A percentile compares a stretch with the other conserved stretches of the same genome.
Evolutionary conservation across 2,113 vertebrate species (phyloP).

Genomic region (Arenaria interpres): DNA sequence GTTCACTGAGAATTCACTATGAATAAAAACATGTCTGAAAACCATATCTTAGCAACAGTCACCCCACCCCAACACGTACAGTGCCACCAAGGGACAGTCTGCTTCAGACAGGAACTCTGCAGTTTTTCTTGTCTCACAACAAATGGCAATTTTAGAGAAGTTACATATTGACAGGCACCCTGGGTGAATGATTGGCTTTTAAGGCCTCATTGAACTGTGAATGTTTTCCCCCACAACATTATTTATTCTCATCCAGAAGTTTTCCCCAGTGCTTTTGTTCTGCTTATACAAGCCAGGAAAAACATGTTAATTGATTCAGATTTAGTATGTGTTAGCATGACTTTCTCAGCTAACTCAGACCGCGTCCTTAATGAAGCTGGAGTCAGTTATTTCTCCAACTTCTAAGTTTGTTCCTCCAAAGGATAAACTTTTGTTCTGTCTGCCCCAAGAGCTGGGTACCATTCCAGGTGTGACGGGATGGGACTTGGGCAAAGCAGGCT

Average conservation of each 20-base stretch:
- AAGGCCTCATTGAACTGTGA: background rate
- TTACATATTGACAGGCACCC: background rate
- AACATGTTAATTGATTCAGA: background rate
- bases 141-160: background rate
- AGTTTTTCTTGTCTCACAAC: background rate
- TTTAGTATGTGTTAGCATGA: background rate
- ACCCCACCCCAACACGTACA: background rate
- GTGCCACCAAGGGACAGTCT: background rate
- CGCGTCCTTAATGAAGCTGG: background rate
- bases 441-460: background rate
- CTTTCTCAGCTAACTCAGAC: background rate
- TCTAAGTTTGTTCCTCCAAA: background rate
- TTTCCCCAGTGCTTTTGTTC: background rate
- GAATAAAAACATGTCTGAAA: background rate
- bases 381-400: background rate
- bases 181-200: background rate
- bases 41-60: background rate
- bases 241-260: slow-evolving; percentile 5
- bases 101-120: background rate
- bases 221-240: background rate
- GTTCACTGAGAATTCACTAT: background rate
- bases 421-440: background rate
- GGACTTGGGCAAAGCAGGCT: background rate
- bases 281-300: background rate
- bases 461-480: background rate